Percentiles rank a stretch among this genome's conserved stretches.
Evolutionary conservation across 2,888 invertebrate species (phyloP).

Genomic region (Leptopilina myrica): DNA sequence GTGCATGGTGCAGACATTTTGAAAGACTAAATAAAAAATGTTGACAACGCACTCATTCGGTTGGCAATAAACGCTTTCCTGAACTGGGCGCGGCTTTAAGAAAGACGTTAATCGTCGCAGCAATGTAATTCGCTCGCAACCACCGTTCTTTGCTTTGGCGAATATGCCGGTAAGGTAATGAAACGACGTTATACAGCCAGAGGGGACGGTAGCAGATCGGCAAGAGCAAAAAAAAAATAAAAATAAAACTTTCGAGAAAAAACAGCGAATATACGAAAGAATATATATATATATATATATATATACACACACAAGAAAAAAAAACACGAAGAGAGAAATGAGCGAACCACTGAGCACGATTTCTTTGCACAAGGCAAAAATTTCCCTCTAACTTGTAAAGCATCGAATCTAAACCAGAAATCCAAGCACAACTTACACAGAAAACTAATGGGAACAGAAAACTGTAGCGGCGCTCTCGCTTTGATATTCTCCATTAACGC

Average conservation of each 20-base stretch:
- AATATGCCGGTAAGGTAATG: conserved; percentile 40
- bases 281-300: neutral
- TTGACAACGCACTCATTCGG: conserved; percentile 36
- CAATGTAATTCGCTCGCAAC: conserved; percentile 37
- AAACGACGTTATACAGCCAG: conserved; percentile 37
- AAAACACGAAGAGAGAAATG: neutral
- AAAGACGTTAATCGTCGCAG: conserved; percentile 40
- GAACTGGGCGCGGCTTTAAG: conserved; percentile 32
- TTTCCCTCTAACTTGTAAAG: conserved; percentile 13
- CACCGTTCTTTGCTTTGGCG: conserved; percentile 17
- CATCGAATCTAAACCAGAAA: conserved; percentile 22
- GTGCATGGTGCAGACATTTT: conserved; percentile 4
- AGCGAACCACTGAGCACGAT: conserved; percentile 25
- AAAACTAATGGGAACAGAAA: conserved; percentile 17
- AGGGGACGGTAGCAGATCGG: conserved; percentile 38
- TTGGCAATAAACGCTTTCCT: conserved; percentile 34
- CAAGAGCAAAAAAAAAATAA: conserved; percentile 8
- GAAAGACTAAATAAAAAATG: conserved; percentile 31
- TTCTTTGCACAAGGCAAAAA: conserved; percentile 23
- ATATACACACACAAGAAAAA: neutral
- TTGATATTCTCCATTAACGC: conserved; percentile 30
- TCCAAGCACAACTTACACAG: neutral
- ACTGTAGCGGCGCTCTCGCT: conserved; percentile 18
- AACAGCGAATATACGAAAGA: neutral
- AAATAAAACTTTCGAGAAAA: too few relatives aligned